Conservation (phyloP, 2,888 invertebrate species). For the Tholera decimalis region DNA sequence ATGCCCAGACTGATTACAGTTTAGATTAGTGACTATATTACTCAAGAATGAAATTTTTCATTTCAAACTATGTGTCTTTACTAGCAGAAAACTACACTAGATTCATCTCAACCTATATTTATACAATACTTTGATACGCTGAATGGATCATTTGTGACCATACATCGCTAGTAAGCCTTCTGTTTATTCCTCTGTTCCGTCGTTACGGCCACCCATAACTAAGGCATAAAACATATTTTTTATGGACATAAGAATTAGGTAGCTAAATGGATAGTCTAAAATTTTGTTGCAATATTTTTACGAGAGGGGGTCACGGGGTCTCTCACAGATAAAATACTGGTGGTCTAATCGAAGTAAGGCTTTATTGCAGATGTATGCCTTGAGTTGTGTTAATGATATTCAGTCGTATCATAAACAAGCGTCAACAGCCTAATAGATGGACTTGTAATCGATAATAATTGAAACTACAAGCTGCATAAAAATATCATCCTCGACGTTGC, state of each 20-base stretch:
- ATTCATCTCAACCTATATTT: background rate
- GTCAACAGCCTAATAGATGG: no score
- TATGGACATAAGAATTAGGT: constrained; percentile 62
- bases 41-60: no score
- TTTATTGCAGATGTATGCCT: constrained; percentile 31
- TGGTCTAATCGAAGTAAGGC: constrained; percentile 39
- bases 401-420: no score
- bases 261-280: constrained; percentile 59
- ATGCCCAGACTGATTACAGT: no score
- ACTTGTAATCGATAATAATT: no score
- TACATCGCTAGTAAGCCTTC: constrained; percentile 16
- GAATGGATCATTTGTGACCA: no score
- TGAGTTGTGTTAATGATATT: constrained; percentile 1
- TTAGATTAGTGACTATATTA: no score
- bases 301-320: constrained; percentile 45
- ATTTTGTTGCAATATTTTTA: constrained; percentile 57
- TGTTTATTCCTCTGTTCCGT: background rate
- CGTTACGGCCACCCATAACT: constrained; percentile 48
- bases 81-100: no score
- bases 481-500: no score
- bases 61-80: no score
- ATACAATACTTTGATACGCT: background rate
- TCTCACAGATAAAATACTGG: constrained; percentile 41
- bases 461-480: no score
- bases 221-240: constrained; percentile 61